Base-by-base conservation (phyloP, 2,797 vertebrate species). In the Scolopax bukidnonensis region DNA sequence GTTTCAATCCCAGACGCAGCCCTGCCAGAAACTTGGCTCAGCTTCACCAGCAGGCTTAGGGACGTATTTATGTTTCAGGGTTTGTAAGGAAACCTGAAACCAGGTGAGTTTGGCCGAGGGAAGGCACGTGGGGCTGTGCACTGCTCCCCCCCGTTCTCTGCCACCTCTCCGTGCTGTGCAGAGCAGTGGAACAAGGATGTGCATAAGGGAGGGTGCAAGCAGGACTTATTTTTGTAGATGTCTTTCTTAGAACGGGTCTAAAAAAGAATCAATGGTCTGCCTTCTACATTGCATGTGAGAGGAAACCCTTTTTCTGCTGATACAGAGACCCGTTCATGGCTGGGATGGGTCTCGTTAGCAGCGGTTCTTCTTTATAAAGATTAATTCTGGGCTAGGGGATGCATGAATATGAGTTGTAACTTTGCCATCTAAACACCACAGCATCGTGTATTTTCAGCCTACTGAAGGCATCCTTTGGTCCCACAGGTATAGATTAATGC, bases 51-150 rank as follows among this genome's bases (percentile, higher is more conserved):
- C 78, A 75, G 78, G 70, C 45, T 77, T 60, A 40, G 86, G 91
- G 76, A 68, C 5, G 5, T 60, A 24, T 79, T 95, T 84, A 3
- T 33, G 59, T 74, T 76, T 61, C 0, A 0, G 74, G 68, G 32
- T 61, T 84, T 92, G 53, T 90, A 70, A 86, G 86, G 84, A 90
- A 96, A 73, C 38, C 50, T 90, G 79, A 85, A 73, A 56, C 73
- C 67, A 82, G 90, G 84, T 95, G 90, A 88, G 65, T 84, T 56
- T 87, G 95, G 90, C 83, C 3, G 4, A 33, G 90, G 36, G 18
- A 40, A 40, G 41, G 43, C 9, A 0, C 1, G 4, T 19, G 28
- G 51, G 33, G 78, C 74, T 67, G 30, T 19, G 43, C 64, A 10
- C 14, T 9, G 11, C 73, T 65, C 2, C 1, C 45, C 47, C 57